These are phyloP conservation scores for Aythya fuligula DNA, from an alignment of 2,797 vertebrate genomes.

Conservation along the genomic window DNA sequence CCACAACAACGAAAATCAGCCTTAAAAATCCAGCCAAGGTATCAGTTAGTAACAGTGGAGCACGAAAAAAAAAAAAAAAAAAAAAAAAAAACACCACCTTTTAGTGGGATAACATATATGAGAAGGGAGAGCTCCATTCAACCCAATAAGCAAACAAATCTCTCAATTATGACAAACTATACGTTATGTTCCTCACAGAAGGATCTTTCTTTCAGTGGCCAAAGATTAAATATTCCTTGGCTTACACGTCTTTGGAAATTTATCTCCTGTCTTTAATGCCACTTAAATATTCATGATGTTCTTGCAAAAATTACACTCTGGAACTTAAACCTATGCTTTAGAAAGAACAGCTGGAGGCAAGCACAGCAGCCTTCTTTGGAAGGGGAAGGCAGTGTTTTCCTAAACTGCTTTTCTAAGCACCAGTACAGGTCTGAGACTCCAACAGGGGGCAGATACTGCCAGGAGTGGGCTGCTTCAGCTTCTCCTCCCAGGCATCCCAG, in stretches of 20 bases:
- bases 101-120: not conserved
- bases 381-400: not conserved
- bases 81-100: not conserved
- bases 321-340: not conserved
- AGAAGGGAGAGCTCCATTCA: not conserved
- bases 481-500: not conserved
- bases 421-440: not conserved
- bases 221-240: not conserved
- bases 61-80: not conserved
- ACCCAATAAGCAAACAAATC: not conserved
- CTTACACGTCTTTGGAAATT: rapidly evolving
- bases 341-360: not conserved
- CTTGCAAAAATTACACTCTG: not conserved
- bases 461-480: not conserved
- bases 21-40: not conserved
- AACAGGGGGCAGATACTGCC: not conserved
- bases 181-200: not conserved
- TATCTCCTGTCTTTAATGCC: not conserved
- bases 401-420: not conserved
- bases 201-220: not conserved
- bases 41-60: not conserved
- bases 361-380: not conserved
- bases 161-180: not conserved
- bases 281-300: not conserved
- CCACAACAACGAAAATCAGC: not conserved